Evolutionary conservation across 2,888 invertebrate genomes (phyloP).

Genomic region (Sinodicranocentrus sp.): DNA sequence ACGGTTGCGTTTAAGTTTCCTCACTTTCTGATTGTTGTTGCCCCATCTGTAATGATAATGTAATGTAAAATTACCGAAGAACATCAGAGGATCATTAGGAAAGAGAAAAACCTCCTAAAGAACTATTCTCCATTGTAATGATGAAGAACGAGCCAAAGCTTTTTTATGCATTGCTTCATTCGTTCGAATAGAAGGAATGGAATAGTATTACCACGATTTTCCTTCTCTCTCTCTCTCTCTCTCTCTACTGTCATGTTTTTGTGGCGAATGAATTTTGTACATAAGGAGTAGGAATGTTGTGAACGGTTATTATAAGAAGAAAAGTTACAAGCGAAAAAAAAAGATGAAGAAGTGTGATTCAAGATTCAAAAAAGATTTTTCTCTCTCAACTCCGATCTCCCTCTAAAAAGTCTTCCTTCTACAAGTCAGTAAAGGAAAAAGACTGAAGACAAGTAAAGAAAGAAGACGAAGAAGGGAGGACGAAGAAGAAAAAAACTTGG

Average conservation of each 20-base stretch:
- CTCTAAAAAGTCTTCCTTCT: conserved; percentile 27
- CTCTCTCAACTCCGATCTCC: conserved; percentile 38
- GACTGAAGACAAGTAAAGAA: conserved; percentile 39
- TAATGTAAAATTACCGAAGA: conserved; percentile 66
- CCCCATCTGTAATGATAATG: conserved; percentile 66
- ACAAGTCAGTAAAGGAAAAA: conserved; percentile 38
- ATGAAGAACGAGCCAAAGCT: conserved; percentile 53
- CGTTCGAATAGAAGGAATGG: conserved; percentile 26
- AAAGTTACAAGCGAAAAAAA: conserved; percentile 48
- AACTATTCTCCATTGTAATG: conserved; percentile 21
- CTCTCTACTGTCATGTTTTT: conserved; percentile 50
- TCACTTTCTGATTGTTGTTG: conserved; percentile 63
- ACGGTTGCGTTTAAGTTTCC: conserved; percentile 52
- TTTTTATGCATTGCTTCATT: conserved; percentile 12
- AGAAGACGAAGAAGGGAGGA: conserved; percentile 28
- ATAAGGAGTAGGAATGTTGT: conserved; percentile 33
- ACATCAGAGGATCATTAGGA: conserved; percentile 67
- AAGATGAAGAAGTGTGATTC: conserved; percentile 65
- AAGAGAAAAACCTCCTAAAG: conserved; percentile 49
- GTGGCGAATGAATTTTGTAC: conserved; percentile 57
- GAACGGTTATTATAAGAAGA: conserved; percentile 34
- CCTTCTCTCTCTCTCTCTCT: conserved; percentile 12
- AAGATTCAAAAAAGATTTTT: conserved; percentile 51
- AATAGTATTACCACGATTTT: conserved; percentile 60
- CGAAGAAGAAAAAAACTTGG: conserved; percentile 49